Evolutionary conservation across 2,888 invertebrate species (phyloP).

Genomic region (Tupiocoris notatus): DNA sequence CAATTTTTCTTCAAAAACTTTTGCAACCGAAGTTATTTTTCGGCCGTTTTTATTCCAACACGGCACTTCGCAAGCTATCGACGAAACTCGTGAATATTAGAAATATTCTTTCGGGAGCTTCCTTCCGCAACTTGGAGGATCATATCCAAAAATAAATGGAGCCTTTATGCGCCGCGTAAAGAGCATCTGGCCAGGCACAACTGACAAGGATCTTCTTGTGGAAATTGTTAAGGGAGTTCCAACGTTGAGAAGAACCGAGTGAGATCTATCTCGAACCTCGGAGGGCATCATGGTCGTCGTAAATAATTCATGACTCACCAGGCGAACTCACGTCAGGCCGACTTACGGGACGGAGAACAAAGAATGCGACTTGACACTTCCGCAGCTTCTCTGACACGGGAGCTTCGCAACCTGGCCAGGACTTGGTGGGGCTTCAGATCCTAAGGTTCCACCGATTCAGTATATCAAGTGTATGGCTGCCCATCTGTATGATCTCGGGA

Average conservation of each 20-base stretch:
- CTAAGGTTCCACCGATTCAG: too few species aligned
- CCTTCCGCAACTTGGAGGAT: neutral
- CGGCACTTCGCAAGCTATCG: too few species aligned
- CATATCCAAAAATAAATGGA: neutral
- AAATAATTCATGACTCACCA: constrained; percentile 26
- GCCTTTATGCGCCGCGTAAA: neutral
- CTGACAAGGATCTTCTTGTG: constrained; percentile 9
- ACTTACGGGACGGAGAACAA: constrained; percentile 13
- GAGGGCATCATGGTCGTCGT: constrained; percentile 16
- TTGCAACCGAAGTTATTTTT: too few species aligned
- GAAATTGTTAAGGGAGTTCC: constrained; percentile 11
- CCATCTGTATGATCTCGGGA: too few species aligned
- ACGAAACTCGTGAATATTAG: too few species aligned
- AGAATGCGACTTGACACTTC: constrained; percentile 25
- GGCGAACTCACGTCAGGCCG: neutral
- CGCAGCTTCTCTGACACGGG: neutral
- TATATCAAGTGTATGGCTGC: too few species aligned
- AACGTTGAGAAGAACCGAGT: neutral
- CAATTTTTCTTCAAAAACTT: too few species aligned
- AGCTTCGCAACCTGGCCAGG: neutral
- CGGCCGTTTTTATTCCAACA: too few species aligned
- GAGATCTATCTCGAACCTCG: constrained; percentile 2
- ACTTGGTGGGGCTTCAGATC: too few species aligned
- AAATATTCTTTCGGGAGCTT: neutral
- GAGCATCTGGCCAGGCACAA: neutral